Evolutionary conservation across 2,113 vertebrate genomes (phyloP).

Genomic region (Toxotes jaculatrix): DNA sequence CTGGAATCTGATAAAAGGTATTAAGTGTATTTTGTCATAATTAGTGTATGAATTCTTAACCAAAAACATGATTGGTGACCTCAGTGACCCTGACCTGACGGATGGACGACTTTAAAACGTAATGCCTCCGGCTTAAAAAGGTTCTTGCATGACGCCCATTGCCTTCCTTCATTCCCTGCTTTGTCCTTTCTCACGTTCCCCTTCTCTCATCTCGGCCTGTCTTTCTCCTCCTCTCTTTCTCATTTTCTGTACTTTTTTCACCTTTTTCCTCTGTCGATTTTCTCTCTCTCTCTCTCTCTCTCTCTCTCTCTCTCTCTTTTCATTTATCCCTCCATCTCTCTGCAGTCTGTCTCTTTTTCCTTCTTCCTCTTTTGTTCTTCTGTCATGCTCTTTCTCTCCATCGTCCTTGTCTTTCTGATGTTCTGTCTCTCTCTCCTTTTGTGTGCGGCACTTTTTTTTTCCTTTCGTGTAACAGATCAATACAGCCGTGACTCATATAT

Average conservation of each 20-base stretch:
- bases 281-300: too few relatives aligned
- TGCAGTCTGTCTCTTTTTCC: not conserved
- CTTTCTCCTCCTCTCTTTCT: not conserved
- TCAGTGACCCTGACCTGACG: too few relatives aligned
- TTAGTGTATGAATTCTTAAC: too few relatives aligned
- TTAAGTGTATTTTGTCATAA: too few relatives aligned
- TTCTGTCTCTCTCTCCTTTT: not conserved
- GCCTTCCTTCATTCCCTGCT: not conserved
- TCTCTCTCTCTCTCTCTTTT: not conserved
- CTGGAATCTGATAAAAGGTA: too few relatives aligned
- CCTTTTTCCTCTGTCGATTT: too few relatives aligned
- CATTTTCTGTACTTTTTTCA: not conserved
- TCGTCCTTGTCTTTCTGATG: not conserved
- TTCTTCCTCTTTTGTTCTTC: not conserved
- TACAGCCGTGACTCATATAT: constrained; percentile 26
- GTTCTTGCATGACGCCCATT: too few relatives aligned
- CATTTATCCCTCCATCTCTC: not conserved
- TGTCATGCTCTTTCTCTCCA: not conserved
- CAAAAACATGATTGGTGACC: too few relatives aligned
- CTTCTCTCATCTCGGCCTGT: not conserved
- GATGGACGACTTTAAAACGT: too few relatives aligned
- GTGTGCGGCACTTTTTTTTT: not conserved
- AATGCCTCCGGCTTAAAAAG: too few relatives aligned
- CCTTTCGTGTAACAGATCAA: constrained; percentile 33
- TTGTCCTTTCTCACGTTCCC: not conserved